Evolutionary conservation across 2,113 vertebrate species (phyloP), one percentile per base, ranked within the genome.

Genomic region (Zootoca vivipara): DNA sequence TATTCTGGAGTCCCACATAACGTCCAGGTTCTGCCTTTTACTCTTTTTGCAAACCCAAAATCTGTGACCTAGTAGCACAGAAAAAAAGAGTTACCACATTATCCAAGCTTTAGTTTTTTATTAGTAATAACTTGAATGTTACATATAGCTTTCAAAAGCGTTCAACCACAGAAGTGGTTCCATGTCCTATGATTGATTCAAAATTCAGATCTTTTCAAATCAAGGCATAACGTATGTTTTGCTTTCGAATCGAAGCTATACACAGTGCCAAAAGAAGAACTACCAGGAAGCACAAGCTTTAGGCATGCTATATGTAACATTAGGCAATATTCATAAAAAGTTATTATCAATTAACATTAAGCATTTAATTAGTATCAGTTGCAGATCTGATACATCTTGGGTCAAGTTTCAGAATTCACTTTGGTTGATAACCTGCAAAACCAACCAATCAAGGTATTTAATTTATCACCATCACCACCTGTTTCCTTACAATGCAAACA

Each of bases 21-120:
- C 91, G 99, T 99, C 99, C 99, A 99, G 92, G 99, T 99, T 96
- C 99, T 98, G 91, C 99, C 99, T 97, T 99, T 99, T 96, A 99
- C 99, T 97, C 98, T 98, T 97, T 99, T 99, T 95, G 99, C 99
- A 97, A 99, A 99, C 74, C 99, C 99, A 72, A 99, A 99, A 95
- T 99, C 99, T 96, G 99, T 99, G 93, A 99, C 99, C 99, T 99
- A 92, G 16, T 82, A 89, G 80, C 87, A 94, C 38, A 0, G 75
- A 56, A 94, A 40, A 40, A 62, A 78, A 83, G 18, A 20, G n/a
- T 33, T 22, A 33, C 1, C 15, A n/a, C n/a, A 58, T 22, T 80
- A 80, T 35, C 35, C 15, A 73, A 16, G 33, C 33, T 62, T 62
- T 70, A 12, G 30, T 30, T 13, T 80, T 20, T 86, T 42, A 18